These are phyloP conservation scores for Polydrusus pterygomalis DNA, from an alignment of 2,888 invertebrate species.

Conservation along the genomic window DNA sequence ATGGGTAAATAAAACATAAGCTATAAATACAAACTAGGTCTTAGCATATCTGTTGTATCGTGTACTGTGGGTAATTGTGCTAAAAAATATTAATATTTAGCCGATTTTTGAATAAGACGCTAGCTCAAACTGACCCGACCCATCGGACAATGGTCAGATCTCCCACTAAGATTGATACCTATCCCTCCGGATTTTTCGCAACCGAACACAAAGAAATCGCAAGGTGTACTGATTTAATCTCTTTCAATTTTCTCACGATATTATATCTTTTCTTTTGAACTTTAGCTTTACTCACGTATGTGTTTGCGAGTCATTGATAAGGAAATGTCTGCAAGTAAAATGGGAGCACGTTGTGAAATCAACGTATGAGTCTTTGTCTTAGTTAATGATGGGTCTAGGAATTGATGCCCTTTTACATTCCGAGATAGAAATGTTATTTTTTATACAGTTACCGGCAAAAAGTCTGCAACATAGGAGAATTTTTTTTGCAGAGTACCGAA, in stretches of 20 bases:
- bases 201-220: conserved; percentile 35
- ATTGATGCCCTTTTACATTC: conserved; percentile 48
- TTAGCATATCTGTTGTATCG: too few relatives aligned
- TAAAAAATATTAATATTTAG: too few relatives aligned
- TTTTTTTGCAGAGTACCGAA: too few relatives aligned
- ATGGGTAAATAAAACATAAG: too few relatives aligned
- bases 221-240: conserved; percentile 47
- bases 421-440: conserved; percentile 1
- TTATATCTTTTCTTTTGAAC: conserved; percentile 53
- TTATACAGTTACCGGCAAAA: too few relatives aligned
- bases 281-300: conserved; percentile 54
- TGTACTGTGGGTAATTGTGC: too few relatives aligned
- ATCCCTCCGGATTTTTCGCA: conserved; percentile 19
- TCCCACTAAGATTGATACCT: conserved; percentile 25
- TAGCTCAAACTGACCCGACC: conserved; percentile 1
- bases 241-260: conserved; percentile 54
- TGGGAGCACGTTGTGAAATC: conserved; percentile 48
- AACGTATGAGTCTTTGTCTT: conserved; percentile 42
- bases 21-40: too few relatives aligned
- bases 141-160: conserved; percentile 33
- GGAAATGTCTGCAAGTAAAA: conserved; percentile 47
- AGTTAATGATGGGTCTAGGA: conserved; percentile 41
- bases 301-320: conserved; percentile 50
- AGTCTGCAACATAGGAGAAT: too few relatives aligned
- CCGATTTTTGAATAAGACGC: too few relatives aligned